Evolutionary conservation across 1,140 invertebrate species (phyloP), one percentile per base, ranked within the genome.

Genomic region (Aphelinus atriplicis): DNA sequence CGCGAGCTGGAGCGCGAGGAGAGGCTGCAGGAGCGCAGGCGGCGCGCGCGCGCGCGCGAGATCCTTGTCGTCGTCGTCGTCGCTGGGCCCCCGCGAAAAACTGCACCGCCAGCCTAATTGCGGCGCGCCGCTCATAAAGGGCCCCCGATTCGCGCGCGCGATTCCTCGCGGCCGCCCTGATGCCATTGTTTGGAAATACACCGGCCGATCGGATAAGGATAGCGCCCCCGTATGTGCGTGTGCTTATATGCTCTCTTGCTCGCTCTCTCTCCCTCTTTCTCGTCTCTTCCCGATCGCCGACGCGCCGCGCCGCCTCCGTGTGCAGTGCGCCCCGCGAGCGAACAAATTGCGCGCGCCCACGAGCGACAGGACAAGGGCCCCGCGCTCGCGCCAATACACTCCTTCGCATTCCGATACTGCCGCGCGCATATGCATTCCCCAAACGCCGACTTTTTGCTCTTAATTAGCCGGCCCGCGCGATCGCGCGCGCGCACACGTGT

Each of bases 141-240:
- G 51, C 4, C 4, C 4, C 4, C 9, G 51, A 53, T 53, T 9
- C 4, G 4, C 51, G 4, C 51, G 51, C 9, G 9, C 9, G 51
- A 53, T 53, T 53, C 51, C 51, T 53, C 51, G 51, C 51, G 51
- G 9, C 4, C 51, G 9, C 4, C 4, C 4, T 6, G 57, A n/a
- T 3, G 26, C 57, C 84, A 87, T 86, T 86, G 86, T 87, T 87
- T 87, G 85, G 84, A 86, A 87, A 86, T 86, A 81, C 80, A 81
- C 26, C 81, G 78, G 74, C 71, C 78, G 85, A 86, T 87, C 81
- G 77, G 57, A 2, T 50, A 58, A 47, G 77, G 85, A 86, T 86
- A 84, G 77, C 73, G 56, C 63, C 51, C 51, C 51, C 51, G 4
- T 53, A 53, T 53, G 4, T 7, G 61, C 47, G 50, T 9, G 61